Base-by-base conservation (phyloP, 2,113 vertebrate species). In the Macaca mulatta region DNA sequence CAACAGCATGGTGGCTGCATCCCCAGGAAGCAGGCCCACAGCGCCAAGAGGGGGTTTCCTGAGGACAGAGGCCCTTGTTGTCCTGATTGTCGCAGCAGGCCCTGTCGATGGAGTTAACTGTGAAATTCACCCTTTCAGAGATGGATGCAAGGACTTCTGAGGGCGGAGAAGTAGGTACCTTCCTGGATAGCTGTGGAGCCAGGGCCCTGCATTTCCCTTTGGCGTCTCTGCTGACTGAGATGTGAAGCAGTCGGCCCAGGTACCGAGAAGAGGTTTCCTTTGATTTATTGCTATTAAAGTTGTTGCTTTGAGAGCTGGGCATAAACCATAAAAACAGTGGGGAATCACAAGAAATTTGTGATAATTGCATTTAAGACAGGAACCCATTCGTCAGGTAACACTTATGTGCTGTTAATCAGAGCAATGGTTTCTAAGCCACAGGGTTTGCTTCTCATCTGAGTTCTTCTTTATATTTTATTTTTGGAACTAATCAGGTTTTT, bases 401-500 rank as follows among this genome's bases (percentile, higher is more conserved):
- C 95, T 96, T 90, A 52, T 0, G 64, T 91, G 95, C 92, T 89
- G 48, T 86, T 97, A 91, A 96, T 95, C 89, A 97, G 93, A 81
- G 86, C n/a, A 64, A 97, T 94, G 94, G 89, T 84, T 95, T 93
- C 74, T 86, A 61, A 98, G 61, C 96, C 85, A n/a, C 43, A 1
- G 80, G 79, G 38, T 91, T 95, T 94, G 64, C 94, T 95, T 95
- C 90, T 96, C 67, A 48, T 92, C 75, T 82, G 97, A 90, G 85
- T 22, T 74, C 96, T 93, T 69, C 59, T 72, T 80, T 74, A 22
- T 78, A 72, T 80, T 96, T 95, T 96, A 97, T 97, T 97, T 97
- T 97, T 97, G 57, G 92, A 97, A 91, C 69, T 92, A 97, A 96
- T 97, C 83, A 93, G n/a, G 61, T 48, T 97, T 96, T 97, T 97